Percentiles rank a stretch among this genome's conserved stretches.
These are phyloP conservation scores for Anoplius nigerrimus DNA, from an alignment of 2,888 invertebrate species.

Conservation along the genomic window DNA sequence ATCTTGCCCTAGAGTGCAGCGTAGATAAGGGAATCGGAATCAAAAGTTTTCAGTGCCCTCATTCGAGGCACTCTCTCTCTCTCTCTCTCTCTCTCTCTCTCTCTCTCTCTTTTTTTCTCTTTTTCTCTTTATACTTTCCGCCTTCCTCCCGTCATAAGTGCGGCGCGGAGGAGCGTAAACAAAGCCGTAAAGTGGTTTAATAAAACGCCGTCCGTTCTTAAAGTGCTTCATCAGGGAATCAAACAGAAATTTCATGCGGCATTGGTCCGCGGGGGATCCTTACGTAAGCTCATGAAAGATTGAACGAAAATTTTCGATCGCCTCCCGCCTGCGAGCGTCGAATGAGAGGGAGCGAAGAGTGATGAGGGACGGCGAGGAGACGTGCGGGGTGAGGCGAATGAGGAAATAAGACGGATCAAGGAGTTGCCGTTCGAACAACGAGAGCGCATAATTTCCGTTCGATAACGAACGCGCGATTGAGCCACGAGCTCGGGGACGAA, in stretches of 20 bases:
- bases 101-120: neutral
- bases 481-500: constrained; percentile 25
- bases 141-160: neutral
- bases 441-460: constrained; percentile 10
- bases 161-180: constrained; percentile 28
- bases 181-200: constrained; percentile 34
- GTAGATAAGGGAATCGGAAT: too few relatives aligned
- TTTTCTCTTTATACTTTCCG: neutral
- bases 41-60: too few relatives aligned
- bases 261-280: neutral
- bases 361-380: neutral
- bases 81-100: neutral
- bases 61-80: neutral
- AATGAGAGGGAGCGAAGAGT: neutral
- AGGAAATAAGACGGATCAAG: neutral
- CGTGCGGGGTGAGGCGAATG: neutral
- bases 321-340: neutral
- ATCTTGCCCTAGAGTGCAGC: too few relatives aligned
- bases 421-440: neutral
- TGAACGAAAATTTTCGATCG: constrained; percentile 15
- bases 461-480: constrained; percentile 16
- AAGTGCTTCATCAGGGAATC: constrained; percentile 18
- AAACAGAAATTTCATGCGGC: neutral
- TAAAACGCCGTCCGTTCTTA: constrained; percentile 37
- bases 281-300: constrained; percentile 1